Evolutionary conservation across 2,797 vertebrate genomes (phyloP).

Genomic region (Lycodopsis pacificus): DNA sequence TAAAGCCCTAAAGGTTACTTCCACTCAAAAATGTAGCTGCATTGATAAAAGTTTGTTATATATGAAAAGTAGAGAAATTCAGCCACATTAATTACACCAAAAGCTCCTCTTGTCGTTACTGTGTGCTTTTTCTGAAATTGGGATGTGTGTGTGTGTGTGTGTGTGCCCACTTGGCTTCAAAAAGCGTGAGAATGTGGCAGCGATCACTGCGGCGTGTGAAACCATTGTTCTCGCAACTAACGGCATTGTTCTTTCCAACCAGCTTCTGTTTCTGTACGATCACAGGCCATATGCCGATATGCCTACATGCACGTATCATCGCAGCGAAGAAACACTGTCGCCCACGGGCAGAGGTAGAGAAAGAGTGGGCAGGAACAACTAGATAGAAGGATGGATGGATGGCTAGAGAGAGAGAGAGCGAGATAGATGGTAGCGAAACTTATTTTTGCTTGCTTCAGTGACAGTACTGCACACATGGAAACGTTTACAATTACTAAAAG

Average conservation of each 20-base stretch:
- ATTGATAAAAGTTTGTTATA: neutral
- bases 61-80: neutral
- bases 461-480: neutral
- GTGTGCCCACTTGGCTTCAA: constrained; percentile 47
- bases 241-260: constrained; percentile 60
- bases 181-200: constrained; percentile 46
- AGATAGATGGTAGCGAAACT: neutral
- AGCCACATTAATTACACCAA: constrained; percentile 15
- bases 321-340: constrained; percentile 30
- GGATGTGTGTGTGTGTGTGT: constrained; percentile 24
- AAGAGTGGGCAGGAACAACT: neutral
- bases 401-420: too few relatives aligned
- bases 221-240: constrained; percentile 62
- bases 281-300: constrained; percentile 71
- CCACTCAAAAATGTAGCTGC: neutral
- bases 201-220: constrained; percentile 54
- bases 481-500: neutral
- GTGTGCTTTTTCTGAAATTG: constrained; percentile 33
- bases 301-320: constrained; percentile 41
- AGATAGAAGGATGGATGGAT: neutral
- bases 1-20: constrained; percentile 22
- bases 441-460: neutral
- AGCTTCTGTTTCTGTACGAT: constrained; percentile 55
- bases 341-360: constrained; percentile 37
- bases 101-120: neutral